Percentiles rank a stretch among this genome's conserved stretches.
These are phyloP conservation scores for Anthoscopus minutus DNA, from an alignment of 2,113 vertebrate genomes.

Conservation along the genomic window DNA sequence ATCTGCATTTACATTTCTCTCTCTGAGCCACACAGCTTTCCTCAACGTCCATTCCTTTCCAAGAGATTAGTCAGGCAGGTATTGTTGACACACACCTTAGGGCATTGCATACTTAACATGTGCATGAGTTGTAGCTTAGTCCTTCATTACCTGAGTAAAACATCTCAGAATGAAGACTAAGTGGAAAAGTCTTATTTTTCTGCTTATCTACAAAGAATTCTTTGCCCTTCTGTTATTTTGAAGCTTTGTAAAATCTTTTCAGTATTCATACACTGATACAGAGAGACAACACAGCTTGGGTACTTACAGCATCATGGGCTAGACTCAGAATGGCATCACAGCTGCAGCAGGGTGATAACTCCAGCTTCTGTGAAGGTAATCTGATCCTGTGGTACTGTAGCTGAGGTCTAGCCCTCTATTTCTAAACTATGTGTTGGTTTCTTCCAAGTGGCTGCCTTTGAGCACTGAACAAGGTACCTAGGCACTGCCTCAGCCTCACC, in stretches of 20 bases:
- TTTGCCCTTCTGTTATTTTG: conserved; percentile 3
- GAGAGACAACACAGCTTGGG: neutral
- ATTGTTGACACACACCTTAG: conserved; percentile 62
- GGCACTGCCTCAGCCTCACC: neutral
- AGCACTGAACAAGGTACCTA: neutral
- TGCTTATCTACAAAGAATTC: neutral
- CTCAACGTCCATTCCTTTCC: conserved; percentile 2
- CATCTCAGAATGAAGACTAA: neutral
- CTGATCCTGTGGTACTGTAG: conserved; percentile 4
- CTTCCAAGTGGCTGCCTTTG: neutral
- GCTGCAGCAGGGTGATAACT: neutral
- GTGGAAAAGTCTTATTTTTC: neutral
- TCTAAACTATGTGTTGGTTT: neutral
- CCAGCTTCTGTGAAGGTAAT: neutral
- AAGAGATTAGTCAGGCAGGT: conserved; percentile 45
- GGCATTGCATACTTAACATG: conserved; percentile 31
- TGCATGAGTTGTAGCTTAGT: neutral
- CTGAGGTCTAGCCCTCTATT: conserved; percentile 5
- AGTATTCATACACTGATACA: neutral
- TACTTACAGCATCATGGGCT: neutral
- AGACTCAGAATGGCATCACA: neutral
- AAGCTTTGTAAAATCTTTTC: neutral
- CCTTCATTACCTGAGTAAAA: conserved; percentile 13
- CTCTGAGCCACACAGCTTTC: conserved; percentile 43
- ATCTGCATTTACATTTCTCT: conserved; percentile 68